Evolutionary conservation across 2,888 invertebrate genomes (phyloP).

Genomic region (Heteromurus nitidus): DNA sequence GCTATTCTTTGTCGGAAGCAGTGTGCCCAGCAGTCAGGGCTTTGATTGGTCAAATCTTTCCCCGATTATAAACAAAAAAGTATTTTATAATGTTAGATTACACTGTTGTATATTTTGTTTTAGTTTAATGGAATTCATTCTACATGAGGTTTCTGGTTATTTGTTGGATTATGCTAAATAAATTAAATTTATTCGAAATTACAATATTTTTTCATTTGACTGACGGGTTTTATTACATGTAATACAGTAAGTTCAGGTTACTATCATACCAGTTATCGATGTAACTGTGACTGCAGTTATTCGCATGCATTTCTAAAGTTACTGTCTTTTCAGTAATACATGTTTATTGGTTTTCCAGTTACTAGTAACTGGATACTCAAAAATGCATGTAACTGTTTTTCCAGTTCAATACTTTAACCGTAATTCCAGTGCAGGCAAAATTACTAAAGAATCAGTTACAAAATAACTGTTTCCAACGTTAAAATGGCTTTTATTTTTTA

Average conservation of each 20-base stretch:
- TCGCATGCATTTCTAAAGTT: neutral
- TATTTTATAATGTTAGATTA: neutral
- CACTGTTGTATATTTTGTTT: neutral
- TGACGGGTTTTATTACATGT: neutral
- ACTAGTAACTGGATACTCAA: neutral
- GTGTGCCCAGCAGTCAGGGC: slow-evolving; percentile 6
- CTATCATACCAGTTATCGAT: neutral
- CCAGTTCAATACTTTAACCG: neutral
- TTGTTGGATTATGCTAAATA: too few species aligned
- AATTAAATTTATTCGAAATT: too few species aligned
- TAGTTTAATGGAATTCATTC: neutral
- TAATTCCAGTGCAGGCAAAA: neutral
- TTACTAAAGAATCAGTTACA: neutral
- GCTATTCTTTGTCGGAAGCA: neutral
- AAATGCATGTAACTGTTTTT: neutral
- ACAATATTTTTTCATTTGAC: neutral
- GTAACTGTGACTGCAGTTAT: neutral
- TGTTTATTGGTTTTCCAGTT: neutral
- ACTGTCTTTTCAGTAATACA: neutral
- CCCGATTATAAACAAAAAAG: neutral
- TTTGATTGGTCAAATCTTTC: slow-evolving; percentile 2
- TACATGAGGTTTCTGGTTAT: too few species aligned
- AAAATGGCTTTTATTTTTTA: too few species aligned
- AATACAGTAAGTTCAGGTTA: neutral
- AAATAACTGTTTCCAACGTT: too few species aligned